These are phyloP conservation scores for Oxycera nigricornis DNA, from an alignment of 2,888 invertebrate genomes.

Conservation along the genomic window DNA sequence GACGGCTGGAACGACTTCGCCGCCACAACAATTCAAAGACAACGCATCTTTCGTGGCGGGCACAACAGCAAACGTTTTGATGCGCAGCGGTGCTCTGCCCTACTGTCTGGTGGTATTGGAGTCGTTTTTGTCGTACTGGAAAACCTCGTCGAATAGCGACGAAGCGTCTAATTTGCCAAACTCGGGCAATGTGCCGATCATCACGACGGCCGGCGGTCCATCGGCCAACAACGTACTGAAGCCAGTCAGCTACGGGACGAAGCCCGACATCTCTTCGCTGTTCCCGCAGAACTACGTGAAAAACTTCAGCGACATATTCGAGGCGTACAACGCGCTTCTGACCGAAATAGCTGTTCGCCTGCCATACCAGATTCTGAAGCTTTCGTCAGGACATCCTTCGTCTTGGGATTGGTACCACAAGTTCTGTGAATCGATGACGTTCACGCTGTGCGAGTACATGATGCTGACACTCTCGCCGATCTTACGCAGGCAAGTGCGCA, in stretches of 20 bases:
- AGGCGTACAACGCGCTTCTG: constrained; percentile 90
- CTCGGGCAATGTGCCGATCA: constrained; percentile 28
- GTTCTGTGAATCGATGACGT: constrained; percentile 69
- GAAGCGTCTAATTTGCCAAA: constrained; percentile 61
- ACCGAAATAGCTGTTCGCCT: constrained; percentile 94
- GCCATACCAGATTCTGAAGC: constrained; percentile 82
- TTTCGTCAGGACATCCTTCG: constrained; percentile 60
- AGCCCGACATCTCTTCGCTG: constrained; percentile 95
- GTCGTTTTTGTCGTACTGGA: constrained; percentile 80
- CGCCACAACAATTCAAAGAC: constrained; percentile 64
- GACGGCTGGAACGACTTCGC: constrained; percentile 60
- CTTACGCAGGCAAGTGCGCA: constrained; percentile 85
- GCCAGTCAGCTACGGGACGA: constrained; percentile 79
- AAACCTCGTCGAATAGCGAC: constrained; percentile 63
- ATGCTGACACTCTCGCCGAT: constrained; percentile 82
- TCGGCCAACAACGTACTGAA: constrained; percentile 74
- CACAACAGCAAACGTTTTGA: constrained; percentile 73
- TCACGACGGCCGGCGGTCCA: constrained; percentile 63
- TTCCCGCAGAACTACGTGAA: constrained; percentile 93
- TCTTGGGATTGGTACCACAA: constrained; percentile 67
- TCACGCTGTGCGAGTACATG: constrained; percentile 90
- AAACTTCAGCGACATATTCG: constrained; percentile 91
- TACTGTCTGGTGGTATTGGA: constrained; percentile 76
- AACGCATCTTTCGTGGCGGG: constrained; percentile 65
- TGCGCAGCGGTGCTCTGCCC: constrained; percentile 74